A percentile compares a stretch with the other conserved stretches of the same genome.
phyloP scores from a whole-genome alignment of 2,888 invertebrate genomes.

The Nephrotoma guestfalica region DNA sequence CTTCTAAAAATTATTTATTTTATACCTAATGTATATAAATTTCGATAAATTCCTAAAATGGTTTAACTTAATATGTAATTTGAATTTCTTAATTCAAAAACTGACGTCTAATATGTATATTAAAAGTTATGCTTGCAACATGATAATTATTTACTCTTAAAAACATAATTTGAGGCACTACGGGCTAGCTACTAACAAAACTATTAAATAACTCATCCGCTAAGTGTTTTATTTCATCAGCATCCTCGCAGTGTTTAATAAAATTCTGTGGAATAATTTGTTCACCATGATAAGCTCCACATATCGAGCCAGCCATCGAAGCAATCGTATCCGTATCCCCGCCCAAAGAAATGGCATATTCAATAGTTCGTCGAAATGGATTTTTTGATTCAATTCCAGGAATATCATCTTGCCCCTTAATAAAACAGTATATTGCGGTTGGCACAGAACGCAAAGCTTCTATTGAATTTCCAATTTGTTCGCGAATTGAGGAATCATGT shows the following conservation, averaged over 20 bases:
- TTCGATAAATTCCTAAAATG: too few species aligned
- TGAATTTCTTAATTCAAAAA: too few species aligned
- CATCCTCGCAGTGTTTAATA: slow-evolving; percentile 43
- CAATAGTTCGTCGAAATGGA: slow-evolving; percentile 45
- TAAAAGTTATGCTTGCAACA: too few species aligned
- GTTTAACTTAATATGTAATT: too few species aligned
- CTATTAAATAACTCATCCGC: slow-evolving; percentile 34
- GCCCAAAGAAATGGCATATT: slow-evolving; percentile 55
- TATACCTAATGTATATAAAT: too few species aligned
- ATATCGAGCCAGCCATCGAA: slow-evolving; percentile 55
- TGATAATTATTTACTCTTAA: too few species aligned
- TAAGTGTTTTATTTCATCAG: slow-evolving; percentile 35
- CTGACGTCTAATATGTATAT: too few species aligned
- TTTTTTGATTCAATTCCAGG: slow-evolving; percentile 38
- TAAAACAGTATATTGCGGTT: slow-evolving; percentile 54
- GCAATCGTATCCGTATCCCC: slow-evolving; percentile 69
- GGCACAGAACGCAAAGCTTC: slow-evolving; percentile 55
- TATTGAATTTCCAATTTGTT: slow-evolving; percentile 42
- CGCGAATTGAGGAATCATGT: slow-evolving; percentile 36
- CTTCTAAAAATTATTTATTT: too few species aligned
- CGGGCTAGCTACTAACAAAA: background rate
- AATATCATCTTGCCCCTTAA: slow-evolving; percentile 38
- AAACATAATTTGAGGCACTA: too few species aligned
- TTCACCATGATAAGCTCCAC: slow-evolving; percentile 51
- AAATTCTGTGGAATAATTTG: slow-evolving; percentile 36